These are phyloP conservation scores for Platycercus adscitus DNA, from an alignment of 2,113 vertebrate genomes.

Conservation along the genomic window DNA sequence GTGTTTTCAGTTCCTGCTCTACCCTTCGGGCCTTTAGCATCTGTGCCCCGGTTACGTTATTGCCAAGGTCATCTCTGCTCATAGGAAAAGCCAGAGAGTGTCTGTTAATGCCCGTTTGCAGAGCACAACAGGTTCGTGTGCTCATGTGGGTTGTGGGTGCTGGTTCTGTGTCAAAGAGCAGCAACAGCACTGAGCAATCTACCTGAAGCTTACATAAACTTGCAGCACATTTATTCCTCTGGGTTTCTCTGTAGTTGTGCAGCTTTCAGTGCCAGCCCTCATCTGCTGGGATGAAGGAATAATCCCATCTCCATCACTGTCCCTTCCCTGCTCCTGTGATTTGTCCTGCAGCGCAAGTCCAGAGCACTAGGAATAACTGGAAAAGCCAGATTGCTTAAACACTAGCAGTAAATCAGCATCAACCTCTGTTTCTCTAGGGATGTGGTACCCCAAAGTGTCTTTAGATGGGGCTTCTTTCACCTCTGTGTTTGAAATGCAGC, in stretches of 20 bases:
- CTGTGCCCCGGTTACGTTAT: fast-evolving
- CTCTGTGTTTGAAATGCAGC: fast-evolving
- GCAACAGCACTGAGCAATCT: background rate
- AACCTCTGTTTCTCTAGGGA: background rate
- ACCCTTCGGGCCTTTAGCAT: fast-evolving
- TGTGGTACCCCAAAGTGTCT: background rate
- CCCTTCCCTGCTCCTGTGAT: background rate
- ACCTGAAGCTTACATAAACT: background rate
- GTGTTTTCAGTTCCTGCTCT: background rate
- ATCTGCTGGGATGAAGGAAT: background rate
- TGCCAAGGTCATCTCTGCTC: background rate
- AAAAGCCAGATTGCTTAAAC: background rate
- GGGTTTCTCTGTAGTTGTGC: background rate
- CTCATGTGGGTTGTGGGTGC: background rate
- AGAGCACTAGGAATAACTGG: background rate
- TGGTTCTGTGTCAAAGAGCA: background rate
- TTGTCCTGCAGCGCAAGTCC: background rate
- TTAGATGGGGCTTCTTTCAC: background rate
- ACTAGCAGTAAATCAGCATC: background rate
- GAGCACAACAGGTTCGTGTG: background rate
- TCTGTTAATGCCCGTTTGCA: fast-evolving
- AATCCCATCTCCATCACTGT: background rate
- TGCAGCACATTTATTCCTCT: fast-evolving
- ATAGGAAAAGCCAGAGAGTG: fast-evolving
- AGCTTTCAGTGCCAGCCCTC: background rate